A percentile compares a stretch with the other conserved stretches of the same genome.
phyloP scores from a whole-genome alignment of 2,888 invertebrate species.

The Phoronis australis region DNA sequence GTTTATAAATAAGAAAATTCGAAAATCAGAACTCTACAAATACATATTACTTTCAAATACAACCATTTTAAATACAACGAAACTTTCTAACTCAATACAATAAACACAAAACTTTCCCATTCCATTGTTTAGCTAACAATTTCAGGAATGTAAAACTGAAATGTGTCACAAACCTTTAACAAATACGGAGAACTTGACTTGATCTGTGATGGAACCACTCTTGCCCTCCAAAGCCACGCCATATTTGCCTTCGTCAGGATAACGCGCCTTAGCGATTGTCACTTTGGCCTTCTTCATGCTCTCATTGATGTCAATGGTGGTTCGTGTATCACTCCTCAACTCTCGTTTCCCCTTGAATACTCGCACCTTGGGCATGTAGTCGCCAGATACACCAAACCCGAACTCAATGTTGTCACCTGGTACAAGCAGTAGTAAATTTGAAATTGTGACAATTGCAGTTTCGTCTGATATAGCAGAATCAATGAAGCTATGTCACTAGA shows the following conservation, averaged over 20 bases:
- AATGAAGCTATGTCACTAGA: too few species aligned
- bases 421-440: background rate
- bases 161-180: conserved; percentile 84
- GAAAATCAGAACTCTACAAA: too few species aligned
- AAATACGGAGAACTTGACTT: conserved; percentile 91
- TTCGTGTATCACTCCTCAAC: conserved; percentile 88
- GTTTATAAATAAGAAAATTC: too few species aligned
- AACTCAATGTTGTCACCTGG: conserved; percentile 31
- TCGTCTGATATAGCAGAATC: too few species aligned
- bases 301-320: conserved; percentile 38
- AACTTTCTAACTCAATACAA: too few species aligned
- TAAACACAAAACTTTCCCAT: too few species aligned
- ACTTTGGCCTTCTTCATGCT: conserved; percentile 74
- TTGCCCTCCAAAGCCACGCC: conserved; percentile 81
- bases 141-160: background rate
- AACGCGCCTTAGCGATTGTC: conserved; percentile 91
- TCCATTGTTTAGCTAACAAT: background rate
- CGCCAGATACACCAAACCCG: conserved; percentile 80
- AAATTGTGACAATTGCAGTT: too few species aligned
- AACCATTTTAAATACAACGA: too few species aligned
- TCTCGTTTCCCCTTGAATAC: conserved; percentile 86
- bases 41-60: too few species aligned
- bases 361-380: conserved; percentile 89
- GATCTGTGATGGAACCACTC: conserved; percentile 80
- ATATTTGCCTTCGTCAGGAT: conserved; percentile 95